These are phyloP conservation scores for Drosophila sturtevanti DNA, from an alignment of 1,140 invertebrate genomes.

Conservation along the genomic window DNA sequence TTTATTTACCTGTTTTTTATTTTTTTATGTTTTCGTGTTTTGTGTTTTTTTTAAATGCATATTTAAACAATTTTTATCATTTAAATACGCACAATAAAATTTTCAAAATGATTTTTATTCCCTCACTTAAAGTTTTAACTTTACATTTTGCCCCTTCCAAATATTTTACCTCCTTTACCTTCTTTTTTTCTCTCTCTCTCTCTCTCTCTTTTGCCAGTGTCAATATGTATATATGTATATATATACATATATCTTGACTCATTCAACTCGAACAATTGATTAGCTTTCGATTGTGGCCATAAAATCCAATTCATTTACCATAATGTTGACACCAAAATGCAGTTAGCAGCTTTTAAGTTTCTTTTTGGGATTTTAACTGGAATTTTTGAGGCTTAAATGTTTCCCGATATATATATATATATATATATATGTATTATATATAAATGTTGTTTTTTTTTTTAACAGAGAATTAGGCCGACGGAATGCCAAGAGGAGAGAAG, in stretches of 20 bases:
- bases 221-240: background rate
- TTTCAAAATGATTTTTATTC: slow-evolving; percentile 8
- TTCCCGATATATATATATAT: background rate
- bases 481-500: slow-evolving; percentile 53
- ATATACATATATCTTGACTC: slow-evolving; percentile 39
- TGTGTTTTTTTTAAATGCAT: too few species aligned
- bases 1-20: background rate
- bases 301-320: slow-evolving; percentile 68
- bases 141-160: background rate
- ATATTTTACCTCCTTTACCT: too few species aligned
- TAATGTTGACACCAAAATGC: slow-evolving; percentile 71
- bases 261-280: slow-evolving; percentile 67
- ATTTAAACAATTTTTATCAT: slow-evolving; percentile 2
- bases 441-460: slow-evolving; percentile 35
- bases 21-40: background rate
- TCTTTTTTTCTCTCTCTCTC: background rate
- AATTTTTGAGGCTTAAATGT: slow-evolving; percentile 52
- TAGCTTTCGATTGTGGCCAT: slow-evolving; percentile 67
- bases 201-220: background rate
- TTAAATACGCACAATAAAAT: slow-evolving; percentile 14
- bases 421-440: background rate
- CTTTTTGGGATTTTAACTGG: slow-evolving; percentile 47
- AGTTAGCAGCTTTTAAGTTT: slow-evolving; percentile 60
- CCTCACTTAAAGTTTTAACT: slow-evolving; percentile 29
- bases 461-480: slow-evolving; percentile 65